phyloP scores from a whole-genome alignment of 2,113 vertebrate species.

The Pluvianellus socialis region DNA sequence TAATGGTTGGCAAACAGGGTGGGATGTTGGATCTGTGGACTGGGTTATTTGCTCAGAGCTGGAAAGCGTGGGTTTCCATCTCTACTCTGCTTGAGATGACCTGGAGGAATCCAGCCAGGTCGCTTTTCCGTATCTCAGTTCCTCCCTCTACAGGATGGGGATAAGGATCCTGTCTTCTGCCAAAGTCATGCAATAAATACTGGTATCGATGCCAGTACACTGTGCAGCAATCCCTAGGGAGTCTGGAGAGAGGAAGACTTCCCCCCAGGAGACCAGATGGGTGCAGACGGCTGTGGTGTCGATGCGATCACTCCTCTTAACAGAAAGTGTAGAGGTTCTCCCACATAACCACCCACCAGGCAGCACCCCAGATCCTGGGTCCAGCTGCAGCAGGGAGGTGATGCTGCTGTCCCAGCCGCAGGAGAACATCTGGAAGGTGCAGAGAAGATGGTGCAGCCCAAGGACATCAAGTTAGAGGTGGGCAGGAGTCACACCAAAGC shows the following conservation, averaged over 20 bases:
- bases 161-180: neutral
- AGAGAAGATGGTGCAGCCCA: neutral
- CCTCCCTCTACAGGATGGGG: fast-evolving
- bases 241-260: neutral
- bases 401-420: neutral
- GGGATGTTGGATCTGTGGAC: neutral
- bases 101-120: neutral
- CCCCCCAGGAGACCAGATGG: neutral
- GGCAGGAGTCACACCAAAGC: neutral
- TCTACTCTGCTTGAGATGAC: neutral
- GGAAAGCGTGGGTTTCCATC: neutral
- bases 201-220: fast-evolving
- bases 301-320: neutral
- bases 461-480: neutral
- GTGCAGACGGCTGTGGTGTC: neutral
- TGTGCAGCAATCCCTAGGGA: neutral
- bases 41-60: neutral
- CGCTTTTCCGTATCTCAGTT: neutral
- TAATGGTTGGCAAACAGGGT: neutral
- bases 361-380: neutral
- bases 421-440: neutral
- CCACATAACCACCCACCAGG: neutral
- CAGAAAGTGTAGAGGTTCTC: neutral
- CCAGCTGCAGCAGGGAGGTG: neutral
- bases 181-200: neutral